Percentiles rank a stretch among this genome's conserved stretches.
phyloP scores from a whole-genome alignment of 92 coral and sea anemone genomes.

The Zoanthus sociatus region DNA sequence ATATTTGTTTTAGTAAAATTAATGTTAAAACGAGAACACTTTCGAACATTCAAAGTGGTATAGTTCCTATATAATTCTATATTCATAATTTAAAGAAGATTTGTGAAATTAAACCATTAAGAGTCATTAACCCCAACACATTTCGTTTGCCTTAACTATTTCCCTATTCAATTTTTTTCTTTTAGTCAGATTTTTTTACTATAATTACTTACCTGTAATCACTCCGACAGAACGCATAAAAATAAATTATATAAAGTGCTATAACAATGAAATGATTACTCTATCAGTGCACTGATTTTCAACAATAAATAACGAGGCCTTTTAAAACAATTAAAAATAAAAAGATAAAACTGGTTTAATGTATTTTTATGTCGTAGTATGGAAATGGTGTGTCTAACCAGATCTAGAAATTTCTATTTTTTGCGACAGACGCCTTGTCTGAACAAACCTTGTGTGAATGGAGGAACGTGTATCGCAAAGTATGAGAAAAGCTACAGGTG shows the following conservation, averaged over 20 bases:
- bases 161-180: background rate
- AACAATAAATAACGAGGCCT: too few relatives aligned
- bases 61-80: background rate
- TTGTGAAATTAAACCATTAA: background rate
- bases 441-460: slow-evolving; percentile 39
- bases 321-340: too few relatives aligned
- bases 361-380: too few relatives aligned
- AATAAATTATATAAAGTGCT: too few relatives aligned
- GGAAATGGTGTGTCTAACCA: too few relatives aligned
- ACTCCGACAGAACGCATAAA: too few relatives aligned
- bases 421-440: slow-evolving; percentile 27
- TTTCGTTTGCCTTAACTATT: background rate
- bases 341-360: too few relatives aligned
- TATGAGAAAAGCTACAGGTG: slow-evolving; percentile 40
- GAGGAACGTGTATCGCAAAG: slow-evolving; percentile 33
- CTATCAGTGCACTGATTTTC: too few relatives aligned
- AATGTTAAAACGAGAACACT: background rate
- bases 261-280: too few relatives aligned
- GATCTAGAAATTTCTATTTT: background rate
- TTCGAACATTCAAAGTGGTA: background rate
- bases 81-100: too few relatives aligned
- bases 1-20: background rate
- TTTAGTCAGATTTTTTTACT: background rate
- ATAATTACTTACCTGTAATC: background rate
- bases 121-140: background rate